Evolutionary conservation across 2,888 invertebrate genomes (phyloP), one percentile per base, ranked within the genome.

Genomic region (Sclerodermus sp.): DNA sequence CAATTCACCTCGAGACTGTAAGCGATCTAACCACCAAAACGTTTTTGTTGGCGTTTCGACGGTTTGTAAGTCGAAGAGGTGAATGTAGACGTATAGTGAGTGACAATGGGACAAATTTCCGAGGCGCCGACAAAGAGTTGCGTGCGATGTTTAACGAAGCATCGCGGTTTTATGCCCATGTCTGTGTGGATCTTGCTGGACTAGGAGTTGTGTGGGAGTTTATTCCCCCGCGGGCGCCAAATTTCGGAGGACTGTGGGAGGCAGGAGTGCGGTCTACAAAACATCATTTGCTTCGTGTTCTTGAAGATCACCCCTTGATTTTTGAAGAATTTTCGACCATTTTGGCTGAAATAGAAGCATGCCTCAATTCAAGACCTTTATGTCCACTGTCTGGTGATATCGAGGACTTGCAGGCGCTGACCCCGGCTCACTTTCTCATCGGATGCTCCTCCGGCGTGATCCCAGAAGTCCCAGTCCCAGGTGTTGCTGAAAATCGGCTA

Each of bases 161-260:
- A 5, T 23, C 37, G 5, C 10, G 12, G 1, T 13, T 12, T 15
- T 17, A 34, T 15, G 16, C n/a, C 9, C 17, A 31, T 6, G 14
- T 47, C 2, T 16, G 14, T 12, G 31, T 32, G 10, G 2, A 32
- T 31, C 10, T 47, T 1, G 32, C 41, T 13, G 34, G 18, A n/a
- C 45, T 42, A 2, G 10, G 42, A 12, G 37, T 41, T 2, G 12
- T 16, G 0, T 51, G 50, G 50, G 16, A 47, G 2, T 51, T 51
- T 23, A 47, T 51, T 31, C 47, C 47, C 5, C 43, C 51, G 4
- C 42, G 37, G 2, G 41, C 50, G 1, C 46, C 50, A 13, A 37
- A 46, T 13, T 51, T 51, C 23, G 50, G 50, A 10, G 46, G 50
- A 23, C 23, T 23, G 8, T 23, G 23, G 23, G 23, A 23, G 23